These are phyloP conservation scores for Xenopus petersii DNA, from an alignment of 2,797 vertebrate genomes.

Conservation along the genomic window DNA sequence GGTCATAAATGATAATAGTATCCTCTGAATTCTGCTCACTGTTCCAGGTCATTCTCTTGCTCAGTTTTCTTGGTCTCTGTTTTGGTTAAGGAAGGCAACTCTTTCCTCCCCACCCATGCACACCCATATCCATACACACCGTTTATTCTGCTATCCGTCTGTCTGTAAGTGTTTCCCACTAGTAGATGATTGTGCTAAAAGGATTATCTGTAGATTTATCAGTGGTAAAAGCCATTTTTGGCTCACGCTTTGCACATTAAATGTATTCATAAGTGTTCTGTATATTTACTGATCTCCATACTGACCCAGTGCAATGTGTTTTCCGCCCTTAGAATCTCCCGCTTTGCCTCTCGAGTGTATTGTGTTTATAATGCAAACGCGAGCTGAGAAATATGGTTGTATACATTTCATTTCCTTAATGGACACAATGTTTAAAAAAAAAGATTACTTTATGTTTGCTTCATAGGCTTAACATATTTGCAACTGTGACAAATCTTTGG, in stretches of 20 bases:
- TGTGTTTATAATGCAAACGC: background rate
- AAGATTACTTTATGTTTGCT: background rate
- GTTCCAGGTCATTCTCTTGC: too few relatives aligned
- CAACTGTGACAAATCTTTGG: slow-evolving; percentile 10
- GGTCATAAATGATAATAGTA: too few relatives aligned
- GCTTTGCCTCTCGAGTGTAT: background rate
- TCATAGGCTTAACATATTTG: background rate
- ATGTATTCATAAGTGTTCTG: background rate
- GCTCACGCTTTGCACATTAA: background rate
- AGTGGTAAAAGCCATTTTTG: background rate
- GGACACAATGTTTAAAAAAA: background rate
- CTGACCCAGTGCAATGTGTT: background rate
- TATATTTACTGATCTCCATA: background rate
- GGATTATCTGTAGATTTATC: too few relatives aligned
- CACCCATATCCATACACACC: too few relatives aligned
- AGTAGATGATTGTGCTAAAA: too few relatives aligned
- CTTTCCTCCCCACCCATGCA: too few relatives aligned
- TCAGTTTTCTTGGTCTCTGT: too few relatives aligned
- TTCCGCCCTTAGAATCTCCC: background rate
- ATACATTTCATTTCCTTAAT: slow-evolving; percentile 1
- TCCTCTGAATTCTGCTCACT: too few relatives aligned
- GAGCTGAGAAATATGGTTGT: background rate
- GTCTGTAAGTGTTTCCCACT: too few relatives aligned
- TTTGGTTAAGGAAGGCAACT: too few relatives aligned
- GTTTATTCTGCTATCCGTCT: too few relatives aligned